Evolutionary conservation across 2,888 invertebrate species (phyloP).

Genomic region (Pardosa pseudoannulata): DNA sequence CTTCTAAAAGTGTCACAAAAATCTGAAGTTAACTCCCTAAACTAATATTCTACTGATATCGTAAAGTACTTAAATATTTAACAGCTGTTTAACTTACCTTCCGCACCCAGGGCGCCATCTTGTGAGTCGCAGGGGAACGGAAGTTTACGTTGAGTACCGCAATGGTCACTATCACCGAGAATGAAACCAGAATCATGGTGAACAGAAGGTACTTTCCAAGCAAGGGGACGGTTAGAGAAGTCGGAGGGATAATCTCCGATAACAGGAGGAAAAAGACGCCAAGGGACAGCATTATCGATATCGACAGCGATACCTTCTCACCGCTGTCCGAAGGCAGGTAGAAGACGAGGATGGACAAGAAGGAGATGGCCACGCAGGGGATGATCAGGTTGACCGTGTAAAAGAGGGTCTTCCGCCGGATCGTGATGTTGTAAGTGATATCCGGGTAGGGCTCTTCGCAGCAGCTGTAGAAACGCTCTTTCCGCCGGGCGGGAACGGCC

Average conservation of each 20-base stretch:
- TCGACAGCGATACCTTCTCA: constrained; percentile 98
- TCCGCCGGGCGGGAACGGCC: constrained; percentile 75
- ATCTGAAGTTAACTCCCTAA: no score
- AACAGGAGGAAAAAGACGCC: constrained; percentile 99
- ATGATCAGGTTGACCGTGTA: constrained; percentile 97
- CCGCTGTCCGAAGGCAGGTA: constrained; percentile 98
- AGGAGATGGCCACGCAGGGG: constrained; percentile 96
- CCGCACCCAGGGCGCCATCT: constrained; percentile 88
- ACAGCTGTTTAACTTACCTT: constrained; percentile 19
- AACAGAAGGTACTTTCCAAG: constrained; percentile 97
- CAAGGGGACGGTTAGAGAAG: constrained; percentile 94
- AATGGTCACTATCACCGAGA: constrained; percentile 93
- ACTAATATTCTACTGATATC: no score
- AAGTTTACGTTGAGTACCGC: constrained; percentile 97
- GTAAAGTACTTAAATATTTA: no score
- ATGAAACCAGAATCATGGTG: constrained; percentile 96
- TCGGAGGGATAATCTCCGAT: constrained; percentile 99
- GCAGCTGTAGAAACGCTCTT: constrained; percentile 74
- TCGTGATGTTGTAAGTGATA: constrained; percentile 98
- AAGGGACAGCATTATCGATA: constrained; percentile 97
- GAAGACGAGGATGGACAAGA: constrained; percentile 95
- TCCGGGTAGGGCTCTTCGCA: constrained; percentile 90
- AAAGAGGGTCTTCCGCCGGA: constrained; percentile 97
- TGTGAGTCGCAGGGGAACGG: constrained; percentile 87
- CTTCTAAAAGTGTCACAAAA: no score